Percentiles rank a stretch among this genome's conserved stretches.
phyloP scores from a whole-genome alignment of 2,113 vertebrate species.

The Tragelaphus strepsiceros region DNA sequence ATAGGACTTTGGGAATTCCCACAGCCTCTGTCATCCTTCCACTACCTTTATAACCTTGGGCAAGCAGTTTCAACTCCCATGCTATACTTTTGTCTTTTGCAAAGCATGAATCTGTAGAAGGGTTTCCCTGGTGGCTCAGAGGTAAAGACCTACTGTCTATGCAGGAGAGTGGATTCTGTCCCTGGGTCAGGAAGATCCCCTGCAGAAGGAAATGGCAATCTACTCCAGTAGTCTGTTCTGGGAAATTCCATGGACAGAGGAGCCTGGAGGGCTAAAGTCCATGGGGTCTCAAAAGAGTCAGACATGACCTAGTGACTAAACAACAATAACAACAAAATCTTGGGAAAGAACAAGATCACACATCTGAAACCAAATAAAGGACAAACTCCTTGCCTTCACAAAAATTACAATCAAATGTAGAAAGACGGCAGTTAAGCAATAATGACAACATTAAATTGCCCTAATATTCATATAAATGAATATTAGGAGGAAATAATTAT shows the following conservation, averaged over 20 bases:
- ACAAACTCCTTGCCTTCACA: not conserved
- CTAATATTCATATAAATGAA: too few relatives aligned
- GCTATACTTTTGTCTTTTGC: not conserved
- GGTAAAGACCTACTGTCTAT: not conserved
- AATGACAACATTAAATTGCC: not conserved
- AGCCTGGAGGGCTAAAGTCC: not conserved
- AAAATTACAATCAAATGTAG: not conserved
- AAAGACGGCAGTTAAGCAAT: not conserved
- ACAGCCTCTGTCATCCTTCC: fast-evolving
- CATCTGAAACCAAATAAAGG: not conserved
- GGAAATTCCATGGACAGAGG: not conserved
- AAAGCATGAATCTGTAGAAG: not conserved
- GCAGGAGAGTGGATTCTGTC: not conserved
- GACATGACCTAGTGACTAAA: not conserved
- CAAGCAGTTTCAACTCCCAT: not conserved
- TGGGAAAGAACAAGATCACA: not conserved
- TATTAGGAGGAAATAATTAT: not conserved
- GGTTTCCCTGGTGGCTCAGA: not conserved
- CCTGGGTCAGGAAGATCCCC: not conserved
- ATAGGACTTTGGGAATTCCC: not conserved
- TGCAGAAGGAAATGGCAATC: not conserved
- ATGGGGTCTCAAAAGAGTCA: not conserved
- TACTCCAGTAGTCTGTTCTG: not conserved
- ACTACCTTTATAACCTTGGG: not conserved
- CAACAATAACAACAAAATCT: not conserved